These are phyloP conservation scores for Poecile montanus DNA, from an alignment of 2,797 vertebrate species.

Conservation along the genomic window DNA sequence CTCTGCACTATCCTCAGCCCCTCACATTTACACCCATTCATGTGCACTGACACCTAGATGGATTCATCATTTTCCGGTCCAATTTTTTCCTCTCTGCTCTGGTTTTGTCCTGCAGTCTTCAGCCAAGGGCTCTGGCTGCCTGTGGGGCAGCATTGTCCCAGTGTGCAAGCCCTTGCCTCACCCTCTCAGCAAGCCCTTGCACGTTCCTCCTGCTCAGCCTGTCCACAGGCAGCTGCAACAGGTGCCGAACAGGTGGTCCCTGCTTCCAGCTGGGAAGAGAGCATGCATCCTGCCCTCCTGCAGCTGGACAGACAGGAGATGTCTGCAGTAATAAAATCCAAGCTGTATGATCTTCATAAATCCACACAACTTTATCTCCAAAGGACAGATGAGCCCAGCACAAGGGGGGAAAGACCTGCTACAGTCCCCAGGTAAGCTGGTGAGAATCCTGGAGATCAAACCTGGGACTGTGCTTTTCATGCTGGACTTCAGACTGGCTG, in stretches of 20 bases:
- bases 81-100: not conserved
- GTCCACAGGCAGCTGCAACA: not conserved
- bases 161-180: not conserved
- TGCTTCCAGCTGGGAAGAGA: not conserved
- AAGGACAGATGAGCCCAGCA: not conserved
- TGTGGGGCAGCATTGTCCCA: not conserved
- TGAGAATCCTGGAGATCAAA: not conserved
- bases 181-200: not conserved
- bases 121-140: not conserved
- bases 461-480: not conserved
- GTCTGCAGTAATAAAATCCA: not conserved
- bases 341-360: not conserved
- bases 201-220: not conserved
- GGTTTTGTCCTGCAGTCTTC: not conserved
- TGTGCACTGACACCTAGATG: not conserved
- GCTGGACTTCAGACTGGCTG: rapidly evolving
- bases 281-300: not conserved
- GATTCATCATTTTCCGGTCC: not conserved
- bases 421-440: not conserved
- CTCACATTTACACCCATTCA: not conserved
- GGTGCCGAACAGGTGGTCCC: not conserved
- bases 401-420: not conserved
- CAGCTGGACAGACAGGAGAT: not conserved
- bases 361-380: not conserved
- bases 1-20: not conserved